Conservation (phyloP, 2,888 invertebrate genomes). For the Pachycephus smyrnensis region DNA sequence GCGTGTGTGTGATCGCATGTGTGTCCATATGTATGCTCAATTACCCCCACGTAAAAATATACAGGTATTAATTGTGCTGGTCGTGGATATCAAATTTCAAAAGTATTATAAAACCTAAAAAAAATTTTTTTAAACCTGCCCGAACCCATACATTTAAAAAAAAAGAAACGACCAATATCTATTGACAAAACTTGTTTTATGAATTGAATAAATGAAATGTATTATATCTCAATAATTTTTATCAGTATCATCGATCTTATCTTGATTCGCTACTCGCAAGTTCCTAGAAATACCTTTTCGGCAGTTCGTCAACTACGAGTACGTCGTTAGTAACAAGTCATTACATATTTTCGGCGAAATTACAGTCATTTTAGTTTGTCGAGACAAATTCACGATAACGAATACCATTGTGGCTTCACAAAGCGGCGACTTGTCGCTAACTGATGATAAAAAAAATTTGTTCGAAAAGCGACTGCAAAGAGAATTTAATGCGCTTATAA, state of each 20-base stretch:
- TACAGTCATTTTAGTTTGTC: not conserved
- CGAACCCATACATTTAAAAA: too few relatives aligned
- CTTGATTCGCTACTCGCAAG: not conserved
- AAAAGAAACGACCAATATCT: too few relatives aligned
- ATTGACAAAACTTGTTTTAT: too few relatives aligned
- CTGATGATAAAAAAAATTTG: not conserved
- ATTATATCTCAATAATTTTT: not conserved
- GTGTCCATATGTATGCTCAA: not conserved
- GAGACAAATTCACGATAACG: not conserved
- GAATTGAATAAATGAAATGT: too few relatives aligned
- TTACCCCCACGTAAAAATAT: not conserved
- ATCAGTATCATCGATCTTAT: not conserved
- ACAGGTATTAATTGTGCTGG: not conserved
- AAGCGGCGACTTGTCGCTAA: not conserved
- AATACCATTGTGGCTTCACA: not conserved
- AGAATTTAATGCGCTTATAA: not conserved
- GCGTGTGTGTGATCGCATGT: not conserved
- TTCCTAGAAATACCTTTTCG: not conserved
- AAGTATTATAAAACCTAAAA: too few relatives aligned
- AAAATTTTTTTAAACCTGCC: too few relatives aligned
- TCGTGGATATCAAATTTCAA: not conserved
- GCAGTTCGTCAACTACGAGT: not conserved
- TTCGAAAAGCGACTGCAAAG: not conserved
- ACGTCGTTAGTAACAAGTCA: not conserved
- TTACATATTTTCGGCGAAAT: not conserved